These are phyloP conservation scores for Beris chalybata DNA, from an alignment of 2,888 invertebrate genomes.

Conservation along the genomic window DNA sequence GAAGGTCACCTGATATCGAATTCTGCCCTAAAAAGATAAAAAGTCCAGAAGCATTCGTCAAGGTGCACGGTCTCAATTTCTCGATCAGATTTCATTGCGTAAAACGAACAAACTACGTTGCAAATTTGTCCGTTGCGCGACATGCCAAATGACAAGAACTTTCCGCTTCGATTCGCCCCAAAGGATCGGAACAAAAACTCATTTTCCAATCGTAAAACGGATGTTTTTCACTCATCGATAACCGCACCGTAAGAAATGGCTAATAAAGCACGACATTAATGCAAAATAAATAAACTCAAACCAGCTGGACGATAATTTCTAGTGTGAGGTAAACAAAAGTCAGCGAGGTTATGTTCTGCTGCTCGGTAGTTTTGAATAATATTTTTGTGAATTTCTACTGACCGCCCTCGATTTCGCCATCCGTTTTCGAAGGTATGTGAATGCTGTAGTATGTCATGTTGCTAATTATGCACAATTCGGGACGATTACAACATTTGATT, in stretches of 20 bases:
- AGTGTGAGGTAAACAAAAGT: slow-evolving; percentile 32
- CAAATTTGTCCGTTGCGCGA: not conserved
- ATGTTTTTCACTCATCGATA: no score
- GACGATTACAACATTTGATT: not conserved
- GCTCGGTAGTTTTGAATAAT: not conserved
- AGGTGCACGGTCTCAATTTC: not conserved
- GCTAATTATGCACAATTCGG: slow-evolving; percentile 2
- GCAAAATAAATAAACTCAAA: not conserved
- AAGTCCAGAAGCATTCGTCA: not conserved
- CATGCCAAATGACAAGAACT: not conserved
- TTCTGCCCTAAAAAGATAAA: slow-evolving; percentile 4
- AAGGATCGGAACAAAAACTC: no score
- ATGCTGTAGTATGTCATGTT: slow-evolving; percentile 34
- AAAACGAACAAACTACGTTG: not conserved
- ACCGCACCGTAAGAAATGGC: no score
- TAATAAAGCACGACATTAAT: no score
- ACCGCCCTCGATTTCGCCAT: slow-evolving; percentile 25
- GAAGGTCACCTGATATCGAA: slow-evolving; percentile 1
- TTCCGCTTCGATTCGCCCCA: not conserved
- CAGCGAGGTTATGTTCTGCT: slow-evolving; percentile 23
- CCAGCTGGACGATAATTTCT: slow-evolving; percentile 18
- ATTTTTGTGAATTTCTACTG: slow-evolving; percentile 11
- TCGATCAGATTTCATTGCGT: not conserved
- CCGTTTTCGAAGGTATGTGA: slow-evolving; percentile 34
- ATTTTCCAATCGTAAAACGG: no score